A percentile compares a stretch with the other conserved stretches of the same genome.
These are phyloP conservation scores for Brachyhypopomus gauderio DNA, from an alignment of 2,113 vertebrate genomes.

Conservation along the genomic window DNA sequence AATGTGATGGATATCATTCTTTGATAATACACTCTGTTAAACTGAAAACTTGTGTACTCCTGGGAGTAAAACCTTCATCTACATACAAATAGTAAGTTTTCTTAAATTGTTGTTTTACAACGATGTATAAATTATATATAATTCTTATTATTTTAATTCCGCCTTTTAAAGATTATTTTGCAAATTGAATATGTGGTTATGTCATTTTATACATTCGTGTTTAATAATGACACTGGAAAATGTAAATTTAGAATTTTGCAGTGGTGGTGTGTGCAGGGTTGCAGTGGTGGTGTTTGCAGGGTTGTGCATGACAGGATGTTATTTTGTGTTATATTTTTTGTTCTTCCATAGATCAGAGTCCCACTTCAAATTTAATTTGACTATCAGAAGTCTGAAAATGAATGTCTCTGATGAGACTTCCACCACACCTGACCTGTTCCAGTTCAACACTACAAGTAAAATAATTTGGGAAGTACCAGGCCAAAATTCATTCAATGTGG, in stretches of 20 bases:
- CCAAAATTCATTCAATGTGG: too few relatives aligned
- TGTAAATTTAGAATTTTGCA: too few relatives aligned
- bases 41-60: not conserved
- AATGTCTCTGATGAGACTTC: slow-evolving; percentile 25
- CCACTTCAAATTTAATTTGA: not conserved
- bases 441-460: not conserved
- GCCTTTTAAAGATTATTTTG: not conserved
- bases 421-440: not conserved
- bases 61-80: not conserved
- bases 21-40: not conserved
- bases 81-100: slow-evolving; percentile 4
- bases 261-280: too few relatives aligned
- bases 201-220: not conserved
- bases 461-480: not conserved
- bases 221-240: not conserved
- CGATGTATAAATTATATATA: not conserved
- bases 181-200: not conserved
- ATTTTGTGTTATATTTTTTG: not conserved
- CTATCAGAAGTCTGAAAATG: slow-evolving; percentile 18
- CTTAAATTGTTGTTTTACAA: slow-evolving; percentile 6
- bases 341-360: not conserved
- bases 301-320: not conserved
- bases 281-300: too few relatives aligned
- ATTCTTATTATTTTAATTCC: not conserved
- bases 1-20: not conserved